These are phyloP conservation scores for Halcyon badia DNA, from an alignment of 2,797 vertebrate species.

Conservation along the genomic window DNA sequence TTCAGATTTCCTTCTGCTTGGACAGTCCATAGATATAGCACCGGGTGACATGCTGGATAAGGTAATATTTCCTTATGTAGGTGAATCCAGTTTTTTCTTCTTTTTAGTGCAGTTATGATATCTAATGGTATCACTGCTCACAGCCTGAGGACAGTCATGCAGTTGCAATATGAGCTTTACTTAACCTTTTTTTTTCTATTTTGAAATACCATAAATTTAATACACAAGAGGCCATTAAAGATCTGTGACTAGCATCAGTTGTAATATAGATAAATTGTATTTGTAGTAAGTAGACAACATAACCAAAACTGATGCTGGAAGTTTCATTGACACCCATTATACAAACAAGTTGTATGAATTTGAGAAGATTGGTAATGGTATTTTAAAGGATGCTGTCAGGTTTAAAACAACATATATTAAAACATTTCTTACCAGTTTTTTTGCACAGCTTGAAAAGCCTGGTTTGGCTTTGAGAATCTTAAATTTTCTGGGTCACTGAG, in stretches of 20 bases:
- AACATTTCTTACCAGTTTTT: neutral
- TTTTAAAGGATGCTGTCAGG: neutral
- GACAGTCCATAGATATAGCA: constrained; percentile 89
- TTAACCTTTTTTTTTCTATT: neutral
- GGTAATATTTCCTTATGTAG: constrained; percentile 73
- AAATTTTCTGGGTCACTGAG: neutral
- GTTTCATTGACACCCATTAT: neutral
- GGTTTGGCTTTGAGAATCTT: neutral
- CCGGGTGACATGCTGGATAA: constrained; percentile 94
- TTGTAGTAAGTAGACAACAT: neutral
- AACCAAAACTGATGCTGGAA: neutral
- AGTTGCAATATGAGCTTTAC: neutral
- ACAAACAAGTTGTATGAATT: neutral
- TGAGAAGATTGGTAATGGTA: neutral
- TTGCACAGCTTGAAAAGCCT: neutral
- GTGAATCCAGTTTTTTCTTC: neutral
- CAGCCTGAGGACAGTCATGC: neutral
- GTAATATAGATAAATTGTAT: rapidly evolving
- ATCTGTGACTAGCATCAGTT: neutral
- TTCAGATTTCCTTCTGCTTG: constrained; percentile 93
- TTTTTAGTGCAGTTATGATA: neutral
- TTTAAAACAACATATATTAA: neutral
- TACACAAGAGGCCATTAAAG: neutral
- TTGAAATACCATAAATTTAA: neutral
- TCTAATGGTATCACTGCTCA: neutral